These are phyloP conservation scores for Oreochromis mossambicus DNA, from an alignment of 2,797 vertebrate genomes.

Conservation along the genomic window DNA sequence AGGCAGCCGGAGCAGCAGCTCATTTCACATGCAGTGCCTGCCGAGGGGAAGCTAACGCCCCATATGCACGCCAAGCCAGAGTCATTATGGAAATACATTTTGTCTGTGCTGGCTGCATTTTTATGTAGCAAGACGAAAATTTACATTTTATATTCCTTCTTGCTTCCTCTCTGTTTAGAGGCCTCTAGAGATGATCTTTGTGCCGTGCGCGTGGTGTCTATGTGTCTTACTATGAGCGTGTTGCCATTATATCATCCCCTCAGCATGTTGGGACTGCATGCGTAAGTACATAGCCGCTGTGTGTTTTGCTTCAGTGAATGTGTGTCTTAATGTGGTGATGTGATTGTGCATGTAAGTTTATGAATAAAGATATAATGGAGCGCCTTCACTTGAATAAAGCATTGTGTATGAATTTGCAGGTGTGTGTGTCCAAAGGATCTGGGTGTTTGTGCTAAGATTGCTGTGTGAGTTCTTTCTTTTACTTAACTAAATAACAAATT, in stretches of 20 bases:
- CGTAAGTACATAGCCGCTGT: background rate
- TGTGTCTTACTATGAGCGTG: background rate
- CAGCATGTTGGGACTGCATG: conserved; percentile 12
- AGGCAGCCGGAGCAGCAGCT: conserved; percentile 45
- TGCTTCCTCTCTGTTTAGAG: conserved; percentile 24
- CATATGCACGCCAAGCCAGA: conserved; percentile 47
- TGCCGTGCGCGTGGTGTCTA: background rate
- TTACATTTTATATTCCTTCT: conserved; percentile 38
- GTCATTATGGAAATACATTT: conserved; percentile 68
- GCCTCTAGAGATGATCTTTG: conserved; percentile 32
- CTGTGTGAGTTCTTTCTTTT: background rate
- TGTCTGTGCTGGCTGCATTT: conserved; percentile 42
- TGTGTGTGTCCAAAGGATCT: background rate
- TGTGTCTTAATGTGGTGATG: background rate
- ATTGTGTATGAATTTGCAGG: background rate
- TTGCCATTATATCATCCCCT: conserved; percentile 5
- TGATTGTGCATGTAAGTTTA: conserved; percentile 3
- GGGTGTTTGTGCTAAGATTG: background rate
- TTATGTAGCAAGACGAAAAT: conserved; percentile 45
- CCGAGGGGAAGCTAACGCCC: conserved; percentile 48
- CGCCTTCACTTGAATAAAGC: background rate
- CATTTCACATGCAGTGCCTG: conserved; percentile 55
- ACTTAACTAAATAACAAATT: background rate
- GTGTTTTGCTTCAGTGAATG: conserved; percentile 1
- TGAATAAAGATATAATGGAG: conserved; percentile 16